Evolutionary conservation across 2,113 vertebrate genomes (phyloP), one percentile per base, ranked within the genome.

Genomic region (Gallinago undulata): DNA sequence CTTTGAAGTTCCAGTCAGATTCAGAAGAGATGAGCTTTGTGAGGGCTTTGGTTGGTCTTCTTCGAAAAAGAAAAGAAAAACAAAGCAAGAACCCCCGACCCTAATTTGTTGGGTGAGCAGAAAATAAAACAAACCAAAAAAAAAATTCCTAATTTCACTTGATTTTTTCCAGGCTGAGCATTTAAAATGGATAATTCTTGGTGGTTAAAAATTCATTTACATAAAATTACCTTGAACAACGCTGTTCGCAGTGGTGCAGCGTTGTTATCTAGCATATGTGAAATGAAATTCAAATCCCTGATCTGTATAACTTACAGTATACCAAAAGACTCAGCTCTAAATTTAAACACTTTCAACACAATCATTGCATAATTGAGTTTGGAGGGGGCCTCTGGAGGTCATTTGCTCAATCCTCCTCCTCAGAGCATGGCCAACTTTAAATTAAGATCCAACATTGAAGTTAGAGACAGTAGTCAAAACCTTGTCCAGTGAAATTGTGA

Each of bases 141-240:
- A 60, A 6, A 15, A 47, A 76, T 30, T 3, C 6, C 13, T 80
- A 22, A 64, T 62, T 28, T 80, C 50, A 84, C 41, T 51, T 93
- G 93, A 78, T 86, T 87, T 91, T 91, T 81, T 80, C 41, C 8
- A 74, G 50, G 30, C 19, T 84, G 30, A 90, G 41, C 39, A 73
- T 73, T 56, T 51, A 77, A 69, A 80, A 25, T 30, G 28, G 72
- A 53, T 96, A 83, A 88, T 90, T 93, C 67, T 72, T 43, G 11
- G 23, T 86, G 59, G 72, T 88, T 92, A 95, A 94, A 95, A 94
- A 94, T 57, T 92, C 12, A 95, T 95, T 96, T 94, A 28, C 84
- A 70, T 86, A 85, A 77, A 95, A 91, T 89, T 96, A 94, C 76
- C 67, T 77, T 93, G 76, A 89, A 57, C 30, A 86, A 14, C 23